These are phyloP conservation scores for Prionchulus punctatus DNA, from an alignment of 2,888 invertebrate species.

Conservation along the genomic window DNA sequence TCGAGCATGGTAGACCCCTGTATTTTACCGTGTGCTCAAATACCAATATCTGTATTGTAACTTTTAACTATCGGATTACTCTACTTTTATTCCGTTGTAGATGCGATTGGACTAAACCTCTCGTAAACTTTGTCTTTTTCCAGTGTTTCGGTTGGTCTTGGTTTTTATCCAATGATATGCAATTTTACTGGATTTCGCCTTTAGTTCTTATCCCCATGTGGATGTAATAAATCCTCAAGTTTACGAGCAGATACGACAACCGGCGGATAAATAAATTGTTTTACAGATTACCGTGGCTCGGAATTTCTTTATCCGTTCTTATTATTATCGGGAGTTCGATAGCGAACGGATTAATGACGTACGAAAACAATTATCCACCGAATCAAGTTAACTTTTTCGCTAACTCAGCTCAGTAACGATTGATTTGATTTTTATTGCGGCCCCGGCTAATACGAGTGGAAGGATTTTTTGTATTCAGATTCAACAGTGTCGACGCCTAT, in stretches of 20 bases:
- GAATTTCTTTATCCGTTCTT: too few relatives aligned
- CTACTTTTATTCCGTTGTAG: background rate
- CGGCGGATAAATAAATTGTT: too few relatives aligned
- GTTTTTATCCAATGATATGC: constrained; percentile 57
- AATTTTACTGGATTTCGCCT: constrained; percentile 49
- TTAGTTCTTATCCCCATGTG: constrained; percentile 47
- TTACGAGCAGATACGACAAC: background rate
- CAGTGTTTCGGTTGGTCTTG: constrained; percentile 52
- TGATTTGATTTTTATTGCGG: too few relatives aligned
- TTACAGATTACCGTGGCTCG: too few relatives aligned
- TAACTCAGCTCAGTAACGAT: too few relatives aligned
- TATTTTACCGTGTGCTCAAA: background rate
- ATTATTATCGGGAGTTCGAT: too few relatives aligned
- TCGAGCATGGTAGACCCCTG: background rate
- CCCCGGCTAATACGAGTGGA: too few relatives aligned
- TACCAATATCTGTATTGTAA: background rate
- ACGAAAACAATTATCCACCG: too few relatives aligned
- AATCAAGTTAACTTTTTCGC: too few relatives aligned
- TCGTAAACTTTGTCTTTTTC: constrained; percentile 18
- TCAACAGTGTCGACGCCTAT: constrained; percentile 16
- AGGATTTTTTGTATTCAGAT: constrained; percentile 16
- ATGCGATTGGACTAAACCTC: background rate
- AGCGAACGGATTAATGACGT: too few relatives aligned
- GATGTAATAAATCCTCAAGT: constrained; percentile 14
- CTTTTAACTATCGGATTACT: too few relatives aligned